These are phyloP conservation scores for Enteromius radiatus DNA, from an alignment of 2,797 vertebrate genomes.

Conservation along the genomic window DNA sequence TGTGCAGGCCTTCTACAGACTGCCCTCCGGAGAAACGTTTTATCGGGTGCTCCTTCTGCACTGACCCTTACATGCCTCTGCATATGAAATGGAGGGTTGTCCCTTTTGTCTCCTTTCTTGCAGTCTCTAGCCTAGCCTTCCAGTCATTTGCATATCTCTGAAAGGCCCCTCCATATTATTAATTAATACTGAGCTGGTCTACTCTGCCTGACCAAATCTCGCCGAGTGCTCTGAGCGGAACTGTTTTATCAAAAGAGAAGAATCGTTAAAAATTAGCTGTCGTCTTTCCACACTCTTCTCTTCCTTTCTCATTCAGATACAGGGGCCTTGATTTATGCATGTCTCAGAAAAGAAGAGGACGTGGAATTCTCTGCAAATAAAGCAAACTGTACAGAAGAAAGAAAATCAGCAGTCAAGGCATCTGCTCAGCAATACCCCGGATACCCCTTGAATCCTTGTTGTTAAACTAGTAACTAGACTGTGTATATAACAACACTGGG, in stretches of 20 bases:
- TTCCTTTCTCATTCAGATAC: constrained; percentile 68
- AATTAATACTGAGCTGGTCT: constrained; percentile 80
- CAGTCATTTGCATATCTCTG: constrained; percentile 78
- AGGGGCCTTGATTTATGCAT: constrained; percentile 66
- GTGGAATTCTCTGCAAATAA: constrained; percentile 63
- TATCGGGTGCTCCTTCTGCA: constrained; percentile 75
- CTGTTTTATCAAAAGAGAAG: constrained; percentile 78
- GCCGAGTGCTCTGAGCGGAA: constrained; percentile 76
- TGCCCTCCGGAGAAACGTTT: constrained; percentile 68
- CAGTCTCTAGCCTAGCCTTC: constrained; percentile 70
- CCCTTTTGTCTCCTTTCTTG: constrained; percentile 79
- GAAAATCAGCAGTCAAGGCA: constrained; percentile 54
- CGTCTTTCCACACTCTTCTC: constrained; percentile 62
- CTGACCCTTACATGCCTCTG: constrained; percentile 78
- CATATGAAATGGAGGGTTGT: constrained; percentile 79
- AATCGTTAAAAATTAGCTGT: constrained; percentile 75
- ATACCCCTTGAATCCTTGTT: constrained; percentile 29
- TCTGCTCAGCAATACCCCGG: constrained; percentile 43
- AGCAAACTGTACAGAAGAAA: constrained; percentile 40
- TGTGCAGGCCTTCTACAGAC: constrained; percentile 52
- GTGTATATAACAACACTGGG: not conserved
- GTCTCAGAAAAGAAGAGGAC: constrained; percentile 31
- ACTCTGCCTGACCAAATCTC: constrained; percentile 77
- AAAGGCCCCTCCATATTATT: constrained; percentile 79
- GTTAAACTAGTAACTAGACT: constrained; percentile 32